Evolutionary conservation across 2,797 vertebrate species (phyloP).

Genomic region (Prionace glauca): DNA sequence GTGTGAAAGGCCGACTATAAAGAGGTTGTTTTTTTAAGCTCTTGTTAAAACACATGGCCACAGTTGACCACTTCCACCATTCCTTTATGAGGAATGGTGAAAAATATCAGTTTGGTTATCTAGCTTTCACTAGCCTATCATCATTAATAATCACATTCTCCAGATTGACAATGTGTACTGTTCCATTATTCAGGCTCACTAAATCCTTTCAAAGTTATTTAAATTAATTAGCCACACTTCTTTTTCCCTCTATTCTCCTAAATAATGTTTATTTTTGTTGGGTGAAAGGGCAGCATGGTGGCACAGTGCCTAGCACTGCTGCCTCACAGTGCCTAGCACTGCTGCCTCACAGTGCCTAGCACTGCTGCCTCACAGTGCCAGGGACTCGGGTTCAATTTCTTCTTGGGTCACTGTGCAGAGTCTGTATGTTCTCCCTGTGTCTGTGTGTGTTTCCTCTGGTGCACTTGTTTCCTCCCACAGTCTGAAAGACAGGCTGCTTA

Average conservation of each 20-base stretch:
- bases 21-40: neutral
- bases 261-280: neutral
- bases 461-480: too few relatives aligned
- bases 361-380: too few relatives aligned
- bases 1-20: neutral
- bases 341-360: too few relatives aligned
- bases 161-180: neutral
- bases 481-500: too few relatives aligned
- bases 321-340: too few relatives aligned
- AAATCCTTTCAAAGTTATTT: neutral
- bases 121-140: neutral
- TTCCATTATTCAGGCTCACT: neutral
- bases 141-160: neutral
- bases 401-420: too few relatives aligned
- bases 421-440: too few relatives aligned
- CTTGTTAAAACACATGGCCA: neutral
- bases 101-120: neutral
- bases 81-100: neutral
- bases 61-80: neutral
- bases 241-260: neutral
- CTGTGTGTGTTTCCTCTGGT: too few relatives aligned
- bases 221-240: neutral
- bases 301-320: too few relatives aligned
- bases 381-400: too few relatives aligned
- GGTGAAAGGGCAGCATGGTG: neutral